Evolutionary conservation across 2,113 vertebrate species (phyloP), one percentile per base, ranked within the genome.

Genomic region (Calypte anna): DNA sequence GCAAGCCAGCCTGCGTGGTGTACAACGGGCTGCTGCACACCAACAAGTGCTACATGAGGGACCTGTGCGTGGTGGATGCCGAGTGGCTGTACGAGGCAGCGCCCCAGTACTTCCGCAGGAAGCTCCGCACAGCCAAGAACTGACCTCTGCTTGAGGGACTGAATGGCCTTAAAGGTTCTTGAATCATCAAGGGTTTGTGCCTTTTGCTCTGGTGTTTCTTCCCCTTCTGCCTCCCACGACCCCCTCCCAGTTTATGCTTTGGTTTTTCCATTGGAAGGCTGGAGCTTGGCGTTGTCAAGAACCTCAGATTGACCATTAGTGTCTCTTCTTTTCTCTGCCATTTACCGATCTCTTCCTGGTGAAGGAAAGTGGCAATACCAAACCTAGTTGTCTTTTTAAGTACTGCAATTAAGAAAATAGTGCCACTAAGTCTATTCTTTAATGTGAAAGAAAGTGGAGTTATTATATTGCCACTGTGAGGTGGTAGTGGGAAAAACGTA

Each of bases 31-130:
- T 99, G 88, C 98, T 99, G 23, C 98, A 98, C 97, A 99, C 99
- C 75, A 99, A 97, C 58, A 98, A 97, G 93, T 98, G 99, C 98
- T 99, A 99, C 98, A 99, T 99, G 99, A 98, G 99, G 19, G 99
- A 99, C 94, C 98, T 99, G 64, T 99, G 99, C 9, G 91, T 99
- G 67, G 99, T 99, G 50, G 99, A 99, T 0, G 93, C 98, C 0
- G 98, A 99, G 64, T 99, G 99, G 99, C 98, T 99, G 23, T 98
- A 98, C 0, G 98, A 99, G 1, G 98, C 99, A 0, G 99, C 99
- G 0, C 99, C 99, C 0, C 98, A 99, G 3, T 99, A 98, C 90
- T 99, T 99, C 92, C 96, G 98, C 69, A 98, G 98, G 88, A 99
- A 98, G 76, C 98, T 99, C n/a, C 98, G 96, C 30, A 57, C 85